Percentiles rank a stretch among this genome's conserved stretches.
Evolutionary conservation across 2,888 invertebrate species (phyloP).

Genomic region (Tholera decimalis): DNA sequence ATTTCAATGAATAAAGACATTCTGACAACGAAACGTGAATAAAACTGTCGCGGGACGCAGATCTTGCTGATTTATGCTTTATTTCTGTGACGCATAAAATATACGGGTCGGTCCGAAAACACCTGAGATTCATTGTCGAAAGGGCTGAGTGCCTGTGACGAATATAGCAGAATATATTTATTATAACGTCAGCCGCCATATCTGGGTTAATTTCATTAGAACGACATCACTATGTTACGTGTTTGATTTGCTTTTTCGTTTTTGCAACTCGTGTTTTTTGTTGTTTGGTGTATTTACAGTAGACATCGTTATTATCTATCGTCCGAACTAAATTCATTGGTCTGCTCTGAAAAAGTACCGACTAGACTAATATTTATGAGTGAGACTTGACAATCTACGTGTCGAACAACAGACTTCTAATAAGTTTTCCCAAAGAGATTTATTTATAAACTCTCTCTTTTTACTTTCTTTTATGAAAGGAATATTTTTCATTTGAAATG

Average conservation of each 20-base stretch:
- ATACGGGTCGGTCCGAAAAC: conserved; percentile 56
- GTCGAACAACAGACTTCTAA: background rate
- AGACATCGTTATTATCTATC: background rate
- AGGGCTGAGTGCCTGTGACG: conserved; percentile 45
- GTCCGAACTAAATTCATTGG: background rate
- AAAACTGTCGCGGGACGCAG: conserved; percentile 56
- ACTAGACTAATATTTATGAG: background rate
- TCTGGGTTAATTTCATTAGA: conserved; percentile 50
- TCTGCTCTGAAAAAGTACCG: background rate
- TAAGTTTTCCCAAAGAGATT: background rate
- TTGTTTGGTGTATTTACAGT: conserved; percentile 5
- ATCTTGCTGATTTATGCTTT: conserved; percentile 60
- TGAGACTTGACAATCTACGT: background rate
- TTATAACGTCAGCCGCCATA: conserved; percentile 27
- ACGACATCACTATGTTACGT: conserved; percentile 17
- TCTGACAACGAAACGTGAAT: conserved; percentile 55
- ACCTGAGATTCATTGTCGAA: conserved; percentile 61
- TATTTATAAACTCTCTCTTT: background rate
- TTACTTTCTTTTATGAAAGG: too few species aligned
- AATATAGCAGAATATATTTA: conserved; percentile 42
- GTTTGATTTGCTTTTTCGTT: conserved; percentile 8
- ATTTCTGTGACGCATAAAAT: conserved; percentile 65
- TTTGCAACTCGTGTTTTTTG: conserved; percentile 4
- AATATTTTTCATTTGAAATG: background rate
- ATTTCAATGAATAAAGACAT: conserved; percentile 54